Percentiles rank a stretch among this genome's conserved stretches.
Evolutionary conservation across 2,888 invertebrate genomes (phyloP).

Genomic region (Apamea sordens): DNA sequence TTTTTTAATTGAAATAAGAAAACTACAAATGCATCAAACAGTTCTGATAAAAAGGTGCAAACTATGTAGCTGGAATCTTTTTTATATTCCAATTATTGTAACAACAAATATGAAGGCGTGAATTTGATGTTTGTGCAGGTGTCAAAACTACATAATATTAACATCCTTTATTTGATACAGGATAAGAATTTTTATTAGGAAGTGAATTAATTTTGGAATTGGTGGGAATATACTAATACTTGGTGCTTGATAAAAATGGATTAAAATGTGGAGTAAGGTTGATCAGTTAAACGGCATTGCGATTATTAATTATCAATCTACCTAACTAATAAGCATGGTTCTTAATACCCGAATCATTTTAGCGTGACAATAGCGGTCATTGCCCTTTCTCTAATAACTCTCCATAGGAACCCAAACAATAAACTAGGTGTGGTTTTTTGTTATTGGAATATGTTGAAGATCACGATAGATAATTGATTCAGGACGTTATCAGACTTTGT

Average conservation of each 20-base stretch:
- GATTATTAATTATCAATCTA: background rate
- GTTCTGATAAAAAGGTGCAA: background rate
- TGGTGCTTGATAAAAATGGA: background rate
- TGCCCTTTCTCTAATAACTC: no score
- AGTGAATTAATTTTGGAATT: background rate
- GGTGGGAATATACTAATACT: background rate
- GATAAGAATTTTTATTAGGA: background rate
- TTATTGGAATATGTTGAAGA: no score
- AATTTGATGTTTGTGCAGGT: conserved; percentile 60
- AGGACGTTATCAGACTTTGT: no score
- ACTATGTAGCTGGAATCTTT: conserved; percentile 25
- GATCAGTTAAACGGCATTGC: background rate
- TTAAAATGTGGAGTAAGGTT: no score
- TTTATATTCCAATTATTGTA: conserved; percentile 59
- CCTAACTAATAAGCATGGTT: background rate
- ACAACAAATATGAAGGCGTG: conserved; percentile 28
- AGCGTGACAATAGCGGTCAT: no score
- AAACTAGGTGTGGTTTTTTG: no score
- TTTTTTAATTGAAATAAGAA: no score
- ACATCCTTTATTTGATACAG: background rate
- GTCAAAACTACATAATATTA: conserved; percentile 38
- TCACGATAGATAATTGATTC: no score
- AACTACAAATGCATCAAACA: background rate
- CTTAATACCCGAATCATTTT: background rate
- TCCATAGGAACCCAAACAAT: no score